A percentile compares a stretch with the other conserved stretches of the same genome.
Evolutionary conservation across 1,140 invertebrate species (phyloP).

Genomic region (Meloidogyne chitwoodi): DNA sequence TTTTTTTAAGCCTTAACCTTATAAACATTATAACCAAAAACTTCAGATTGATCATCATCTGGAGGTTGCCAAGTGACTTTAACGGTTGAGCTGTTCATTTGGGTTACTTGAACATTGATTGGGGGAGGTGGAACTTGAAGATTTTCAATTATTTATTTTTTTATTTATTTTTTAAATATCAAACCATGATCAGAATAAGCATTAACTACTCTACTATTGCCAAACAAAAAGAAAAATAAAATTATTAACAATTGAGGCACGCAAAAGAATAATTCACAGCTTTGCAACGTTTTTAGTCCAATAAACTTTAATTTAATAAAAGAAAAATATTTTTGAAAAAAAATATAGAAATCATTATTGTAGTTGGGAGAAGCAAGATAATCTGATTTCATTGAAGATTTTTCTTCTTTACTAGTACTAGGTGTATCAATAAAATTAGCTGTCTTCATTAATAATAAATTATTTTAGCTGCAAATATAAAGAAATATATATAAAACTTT

Average conservation of each 20-base stretch:
- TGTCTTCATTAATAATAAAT: neutral
- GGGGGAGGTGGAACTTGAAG: constrained; percentile 57
- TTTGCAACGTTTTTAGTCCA: neutral
- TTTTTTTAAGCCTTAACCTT: no score
- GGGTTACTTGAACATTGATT: constrained; percentile 46
- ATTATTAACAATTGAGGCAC: neutral
- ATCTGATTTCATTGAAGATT: neutral
- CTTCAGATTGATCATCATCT: constrained; percentile 33
- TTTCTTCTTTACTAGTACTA: neutral
- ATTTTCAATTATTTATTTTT: neutral
- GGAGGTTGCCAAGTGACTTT: constrained; percentile 55
- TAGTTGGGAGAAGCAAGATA: neutral
- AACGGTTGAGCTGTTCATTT: constrained; percentile 51
- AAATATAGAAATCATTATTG: neutral
- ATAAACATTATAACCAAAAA: constrained; percentile 56
- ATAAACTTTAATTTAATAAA: neutral
- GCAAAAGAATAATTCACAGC: neutral
- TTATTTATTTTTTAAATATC: neutral
- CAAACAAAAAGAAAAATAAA: neutral
- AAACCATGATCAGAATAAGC: constrained; percentile 5
- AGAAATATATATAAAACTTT: neutral
- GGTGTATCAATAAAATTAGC: neutral
- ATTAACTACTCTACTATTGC: neutral
- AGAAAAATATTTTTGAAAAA: neutral
- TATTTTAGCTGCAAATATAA: neutral